Evolutionary conservation across 2,113 vertebrate species (phyloP).

Genomic region (Onychostruthus taczanowskii): DNA sequence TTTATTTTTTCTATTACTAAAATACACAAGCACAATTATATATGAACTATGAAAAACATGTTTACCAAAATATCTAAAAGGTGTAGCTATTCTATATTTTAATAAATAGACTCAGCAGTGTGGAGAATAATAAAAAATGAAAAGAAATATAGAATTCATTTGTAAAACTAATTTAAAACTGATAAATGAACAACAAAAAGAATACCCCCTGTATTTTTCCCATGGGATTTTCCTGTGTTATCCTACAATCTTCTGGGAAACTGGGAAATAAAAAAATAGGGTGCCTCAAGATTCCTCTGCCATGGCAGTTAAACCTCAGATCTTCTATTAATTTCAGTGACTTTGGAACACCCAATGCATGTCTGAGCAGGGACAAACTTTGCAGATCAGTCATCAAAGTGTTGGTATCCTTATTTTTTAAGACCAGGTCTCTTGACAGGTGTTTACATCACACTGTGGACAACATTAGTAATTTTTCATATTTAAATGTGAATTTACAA

Average conservation of each 20-base stretch:
- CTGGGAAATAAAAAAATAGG: neutral
- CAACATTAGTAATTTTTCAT: neutral
- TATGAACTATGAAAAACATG: neutral
- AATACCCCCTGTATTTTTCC: neutral
- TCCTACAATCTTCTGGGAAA: neutral
- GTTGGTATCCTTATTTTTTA: neutral
- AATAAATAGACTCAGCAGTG: neutral
- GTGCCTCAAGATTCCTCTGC: neutral
- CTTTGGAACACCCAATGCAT: accelerated
- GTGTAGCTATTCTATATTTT: neutral
- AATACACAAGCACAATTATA: neutral
- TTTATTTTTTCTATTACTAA: neutral
- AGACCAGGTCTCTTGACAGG: neutral
- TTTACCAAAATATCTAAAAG: neutral
- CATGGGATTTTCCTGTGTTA: neutral
- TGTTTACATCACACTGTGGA: neutral
- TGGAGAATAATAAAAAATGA: neutral
- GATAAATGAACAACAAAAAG: neutral
- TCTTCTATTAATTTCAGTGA: neutral
- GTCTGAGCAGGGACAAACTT: neutral
- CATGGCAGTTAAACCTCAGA: neutral
- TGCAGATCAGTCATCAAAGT: neutral
- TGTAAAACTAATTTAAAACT: neutral
- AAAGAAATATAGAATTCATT: neutral
- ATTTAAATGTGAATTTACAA: neutral